Evolutionary conservation across 2,113 vertebrate genomes (phyloP), one percentile per base, ranked within the genome.

Genomic region (Potamarius usumacintae): DNA sequence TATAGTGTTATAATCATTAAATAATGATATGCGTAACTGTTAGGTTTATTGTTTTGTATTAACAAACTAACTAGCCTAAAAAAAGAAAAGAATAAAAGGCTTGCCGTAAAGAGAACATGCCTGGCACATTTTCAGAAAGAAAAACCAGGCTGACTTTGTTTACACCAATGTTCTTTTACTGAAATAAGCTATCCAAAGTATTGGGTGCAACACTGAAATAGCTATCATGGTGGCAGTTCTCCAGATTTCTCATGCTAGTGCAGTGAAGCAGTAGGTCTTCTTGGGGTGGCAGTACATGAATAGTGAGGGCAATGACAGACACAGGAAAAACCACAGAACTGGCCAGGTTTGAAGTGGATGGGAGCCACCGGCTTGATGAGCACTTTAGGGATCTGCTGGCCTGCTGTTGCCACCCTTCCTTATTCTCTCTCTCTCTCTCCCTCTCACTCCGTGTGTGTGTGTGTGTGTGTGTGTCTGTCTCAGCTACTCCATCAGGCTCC

Each of bases 231-330:
- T 82, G 83, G 63, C 12, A 78, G 76, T 30, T n/a, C 42, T 82
- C 62, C 72, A 86, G 58, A n/a, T 71, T 63, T 80, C 78, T 86
- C 52, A 15, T 85, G 81, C 55, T 71, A 34, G 71, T 53, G 25
- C 79, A 85, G 52, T 82, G 12, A 27, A 55, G 81, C 87, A 62
- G 67, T 34, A 88, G 86, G 85, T 89, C 89, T 77, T 27, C 58
- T 88, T 69, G 63, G 89, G 90, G 78, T 87, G 85, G 81, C 76
- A 86, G 65, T 17, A 82, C 91, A 94, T 91, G 95, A 95, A 95
- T 95, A 95, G 93, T 83, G 84, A 83, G 86, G 55, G 57, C 89
- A 94, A 96, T 96, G 91, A 96, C 89, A 96, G 95, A 92, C 92
- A 72, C 89, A 62, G 89, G 89, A 95, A 95, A 95, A 95, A 93